phyloP scores from a whole-genome alignment of 1,140 invertebrate genomes.

The Phymastichus coffea region DNA sequence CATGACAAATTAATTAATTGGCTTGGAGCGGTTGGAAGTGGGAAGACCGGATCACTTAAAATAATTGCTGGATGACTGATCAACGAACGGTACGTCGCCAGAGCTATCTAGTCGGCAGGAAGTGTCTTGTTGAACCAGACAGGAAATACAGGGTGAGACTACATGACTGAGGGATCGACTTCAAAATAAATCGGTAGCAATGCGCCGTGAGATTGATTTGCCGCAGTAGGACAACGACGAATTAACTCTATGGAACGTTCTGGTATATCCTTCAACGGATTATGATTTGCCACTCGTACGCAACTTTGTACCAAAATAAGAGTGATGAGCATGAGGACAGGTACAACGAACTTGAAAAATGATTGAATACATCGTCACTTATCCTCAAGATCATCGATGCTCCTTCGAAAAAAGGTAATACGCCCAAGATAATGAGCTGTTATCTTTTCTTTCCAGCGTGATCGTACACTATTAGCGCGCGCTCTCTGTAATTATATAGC shows the following conservation, averaged over 20 bases:
- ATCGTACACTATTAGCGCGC: not conserved
- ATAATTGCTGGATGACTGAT: slow-evolving; percentile 6
- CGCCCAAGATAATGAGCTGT: too few species aligned
- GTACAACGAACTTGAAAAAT: too few species aligned
- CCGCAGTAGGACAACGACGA: too few species aligned
- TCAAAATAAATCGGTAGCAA: not conserved
- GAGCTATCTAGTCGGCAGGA: slow-evolving; percentile 11
- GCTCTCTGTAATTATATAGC: not conserved
- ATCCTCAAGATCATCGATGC: too few species aligned
- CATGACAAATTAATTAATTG: slow-evolving; percentile 27
- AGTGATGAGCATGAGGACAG: not conserved
- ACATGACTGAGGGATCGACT: not conserved
- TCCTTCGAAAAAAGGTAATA: too few species aligned
- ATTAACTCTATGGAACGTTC: too few species aligned
- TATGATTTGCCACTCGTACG: not conserved
- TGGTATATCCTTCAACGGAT: not conserved
- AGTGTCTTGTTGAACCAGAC: slow-evolving; percentile 31
- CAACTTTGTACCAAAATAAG: not conserved
- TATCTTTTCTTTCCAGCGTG: too few species aligned
- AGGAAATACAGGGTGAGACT: slow-evolving; percentile 36
- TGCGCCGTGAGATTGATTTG: too few species aligned
- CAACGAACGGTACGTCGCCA: not conserved
- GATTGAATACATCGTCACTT: too few species aligned
- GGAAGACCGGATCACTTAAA: slow-evolving; percentile 17
- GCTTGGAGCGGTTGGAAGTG: not conserved